phyloP scores from a whole-genome alignment of 2,888 invertebrate genomes.

The Mimachlamys varia region DNA sequence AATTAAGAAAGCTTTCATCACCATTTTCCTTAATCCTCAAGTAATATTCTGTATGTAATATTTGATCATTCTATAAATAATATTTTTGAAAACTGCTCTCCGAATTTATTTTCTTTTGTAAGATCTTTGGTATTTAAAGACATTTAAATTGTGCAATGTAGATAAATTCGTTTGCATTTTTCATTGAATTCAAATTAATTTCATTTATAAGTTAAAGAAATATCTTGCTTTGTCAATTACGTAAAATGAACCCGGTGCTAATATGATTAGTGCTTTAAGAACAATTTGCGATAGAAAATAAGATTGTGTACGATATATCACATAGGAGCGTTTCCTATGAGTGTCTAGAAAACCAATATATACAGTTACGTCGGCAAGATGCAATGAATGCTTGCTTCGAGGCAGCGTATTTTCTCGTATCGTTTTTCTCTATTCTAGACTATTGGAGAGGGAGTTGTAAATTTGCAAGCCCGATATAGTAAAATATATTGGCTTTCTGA shows the following conservation, averaged over 20 bases:
- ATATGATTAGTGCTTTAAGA: background rate
- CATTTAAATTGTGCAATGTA: background rate
- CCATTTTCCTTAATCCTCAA: background rate
- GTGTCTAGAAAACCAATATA: background rate
- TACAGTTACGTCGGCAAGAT: background rate
- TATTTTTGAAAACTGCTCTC: too few relatives aligned
- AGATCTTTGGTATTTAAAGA: background rate
- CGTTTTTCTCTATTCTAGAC: background rate
- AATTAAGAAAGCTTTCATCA: background rate
- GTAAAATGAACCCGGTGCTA: background rate
- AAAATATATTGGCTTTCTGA: conserved; percentile 26
- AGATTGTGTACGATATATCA: background rate
- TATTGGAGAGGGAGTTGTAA: background rate
- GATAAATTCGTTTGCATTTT: background rate
- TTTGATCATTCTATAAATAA: background rate
- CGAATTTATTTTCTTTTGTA: too few relatives aligned
- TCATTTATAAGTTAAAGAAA: background rate
- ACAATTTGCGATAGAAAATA: background rate
- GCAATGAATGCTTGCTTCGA: background rate
- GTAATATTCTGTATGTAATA: background rate
- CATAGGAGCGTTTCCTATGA: background rate
- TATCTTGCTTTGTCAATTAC: background rate
- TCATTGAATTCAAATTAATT: background rate
- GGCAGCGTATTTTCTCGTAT: background rate
- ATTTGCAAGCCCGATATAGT: background rate